These are phyloP conservation scores for Scolopax rusticola DNA, from an alignment of 2,797 vertebrate genomes.

Conservation along the genomic window DNA sequence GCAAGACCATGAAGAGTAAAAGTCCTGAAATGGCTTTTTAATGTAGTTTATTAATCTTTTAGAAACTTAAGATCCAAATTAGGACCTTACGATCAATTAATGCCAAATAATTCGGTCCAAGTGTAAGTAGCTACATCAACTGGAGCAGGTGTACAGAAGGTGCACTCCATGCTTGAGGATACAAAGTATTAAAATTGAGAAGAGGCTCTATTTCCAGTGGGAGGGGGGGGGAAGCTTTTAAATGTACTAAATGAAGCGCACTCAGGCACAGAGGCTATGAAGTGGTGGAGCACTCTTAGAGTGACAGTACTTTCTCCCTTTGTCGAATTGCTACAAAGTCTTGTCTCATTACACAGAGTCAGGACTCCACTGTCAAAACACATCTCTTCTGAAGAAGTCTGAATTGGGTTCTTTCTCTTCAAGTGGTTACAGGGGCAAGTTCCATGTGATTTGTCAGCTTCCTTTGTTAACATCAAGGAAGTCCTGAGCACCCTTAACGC, in stretches of 20 bases:
- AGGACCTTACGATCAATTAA: neutral
- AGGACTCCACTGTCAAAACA: constrained; percentile 17
- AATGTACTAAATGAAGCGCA: constrained; percentile 27
- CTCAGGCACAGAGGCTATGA: constrained; percentile 61
- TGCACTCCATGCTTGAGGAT: constrained; percentile 39
- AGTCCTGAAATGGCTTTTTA: constrained; percentile 27
- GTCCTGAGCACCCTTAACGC: constrained; percentile 65
- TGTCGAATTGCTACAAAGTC: neutral
- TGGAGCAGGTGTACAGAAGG: neutral
- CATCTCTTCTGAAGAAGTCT: constrained; percentile 16
- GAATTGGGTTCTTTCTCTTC: constrained; percentile 30
- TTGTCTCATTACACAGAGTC: neutral
- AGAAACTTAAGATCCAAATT: constrained; percentile 10
- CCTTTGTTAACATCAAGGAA: constrained; percentile 48
- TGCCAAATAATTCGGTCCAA: constrained; percentile 14
- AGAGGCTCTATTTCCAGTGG: constrained; percentile 18
- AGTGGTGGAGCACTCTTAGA: constrained; percentile 45
- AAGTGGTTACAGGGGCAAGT: constrained; percentile 10
- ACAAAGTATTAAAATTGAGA: constrained; percentile 20
- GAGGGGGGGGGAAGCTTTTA: neutral
- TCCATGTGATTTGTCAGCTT: constrained; percentile 48
- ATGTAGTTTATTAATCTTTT: constrained; percentile 30
- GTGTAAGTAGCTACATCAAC: constrained; percentile 35
- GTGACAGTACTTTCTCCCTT: constrained; percentile 40
- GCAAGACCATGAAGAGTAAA: neutral